Evolutionary conservation across 2,888 invertebrate genomes (phyloP), one percentile per base, ranked within the genome.

Genomic region (Nowickia ferox): DNA sequence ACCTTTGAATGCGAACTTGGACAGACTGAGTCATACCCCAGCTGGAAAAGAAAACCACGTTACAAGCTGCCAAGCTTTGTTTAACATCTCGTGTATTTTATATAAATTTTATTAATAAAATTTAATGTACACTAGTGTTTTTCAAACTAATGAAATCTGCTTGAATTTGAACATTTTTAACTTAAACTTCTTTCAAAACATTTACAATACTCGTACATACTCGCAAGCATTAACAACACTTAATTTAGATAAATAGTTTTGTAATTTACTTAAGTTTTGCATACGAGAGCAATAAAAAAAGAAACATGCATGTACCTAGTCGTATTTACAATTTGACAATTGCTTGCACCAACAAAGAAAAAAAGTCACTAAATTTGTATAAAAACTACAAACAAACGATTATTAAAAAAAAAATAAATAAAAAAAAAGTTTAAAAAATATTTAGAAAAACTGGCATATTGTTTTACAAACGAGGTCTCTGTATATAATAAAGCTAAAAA

Each of bases 381-480:
- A 75, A 40, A 53, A 82, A 55, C 69, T 65, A 30, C 65, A 65
- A 30, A 9, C 77, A 69, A 42, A 69, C 59, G 38, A 83, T 53
- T 57, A 77, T 63, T 44, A 69, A 80, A 75, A 57, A n/a, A 71
- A 65, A 59, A 38, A 44, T 44, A 82, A 75, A 75, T 48, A 66
- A 72, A 74, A 72, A n/a, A 51, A 74, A 79, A 15, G 61, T 65
- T 63, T 46, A 42, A 61, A 81, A 68, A 75, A 44, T 74, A 66
- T 57, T 30, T 30, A 30, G 30, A 74, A 59, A 40, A 59, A 74
- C 51, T 53, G 46, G 79, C 78, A 76, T 79, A 86, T 83, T 86
- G 83, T 86, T 83, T 79, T 79, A 5, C 59, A 86, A 86, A 86
- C 78, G 86, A 83, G 86, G 79, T 86, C 86, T 84, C 66, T 40